These are phyloP conservation scores for Dryas iulia DNA, from an alignment of 1,140 invertebrate species.

Conservation along the genomic window DNA sequence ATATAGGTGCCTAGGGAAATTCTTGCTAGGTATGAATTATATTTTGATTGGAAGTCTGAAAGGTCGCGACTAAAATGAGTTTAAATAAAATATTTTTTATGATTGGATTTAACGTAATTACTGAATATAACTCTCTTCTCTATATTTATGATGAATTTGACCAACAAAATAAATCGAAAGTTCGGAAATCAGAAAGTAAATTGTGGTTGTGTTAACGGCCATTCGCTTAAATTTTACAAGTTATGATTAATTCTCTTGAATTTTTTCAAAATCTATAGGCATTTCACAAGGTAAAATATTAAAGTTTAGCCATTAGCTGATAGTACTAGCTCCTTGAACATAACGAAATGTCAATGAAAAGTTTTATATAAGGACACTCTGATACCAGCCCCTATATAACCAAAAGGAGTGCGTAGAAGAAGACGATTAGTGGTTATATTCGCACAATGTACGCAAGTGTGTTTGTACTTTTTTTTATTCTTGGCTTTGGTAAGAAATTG, in stretches of 20 bases:
- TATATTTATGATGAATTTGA: not conserved
- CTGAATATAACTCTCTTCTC: too few species aligned
- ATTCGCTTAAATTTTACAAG: not conserved
- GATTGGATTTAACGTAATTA: too few species aligned
- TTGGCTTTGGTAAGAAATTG: slow-evolving; percentile 45
- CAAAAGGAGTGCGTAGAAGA: slow-evolving; percentile 39
- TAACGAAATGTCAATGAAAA: slow-evolving; percentile 50
- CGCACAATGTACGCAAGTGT: slow-evolving; percentile 54
- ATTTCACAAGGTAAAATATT: not conserved
- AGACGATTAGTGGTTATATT: slow-evolving; percentile 47
- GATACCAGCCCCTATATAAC: slow-evolving; percentile 68
- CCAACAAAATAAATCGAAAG: not conserved
- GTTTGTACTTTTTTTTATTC: slow-evolving; percentile 29
- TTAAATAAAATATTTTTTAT: too few species aligned
- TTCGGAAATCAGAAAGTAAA: not conserved
- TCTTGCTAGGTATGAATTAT: too few species aligned
- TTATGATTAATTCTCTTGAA: not conserved
- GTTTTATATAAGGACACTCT: slow-evolving; percentile 40
- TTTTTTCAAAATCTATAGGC: too few species aligned
- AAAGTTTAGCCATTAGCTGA: not conserved
- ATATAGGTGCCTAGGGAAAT: too few species aligned
- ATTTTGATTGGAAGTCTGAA: too few species aligned
- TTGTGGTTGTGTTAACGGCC: not conserved
- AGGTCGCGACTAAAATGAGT: too few species aligned
- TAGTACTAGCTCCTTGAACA: not conserved